Evolutionary conservation across 2,888 invertebrate genomes (phyloP).

Genomic region (Nomada lathburiana): DNA sequence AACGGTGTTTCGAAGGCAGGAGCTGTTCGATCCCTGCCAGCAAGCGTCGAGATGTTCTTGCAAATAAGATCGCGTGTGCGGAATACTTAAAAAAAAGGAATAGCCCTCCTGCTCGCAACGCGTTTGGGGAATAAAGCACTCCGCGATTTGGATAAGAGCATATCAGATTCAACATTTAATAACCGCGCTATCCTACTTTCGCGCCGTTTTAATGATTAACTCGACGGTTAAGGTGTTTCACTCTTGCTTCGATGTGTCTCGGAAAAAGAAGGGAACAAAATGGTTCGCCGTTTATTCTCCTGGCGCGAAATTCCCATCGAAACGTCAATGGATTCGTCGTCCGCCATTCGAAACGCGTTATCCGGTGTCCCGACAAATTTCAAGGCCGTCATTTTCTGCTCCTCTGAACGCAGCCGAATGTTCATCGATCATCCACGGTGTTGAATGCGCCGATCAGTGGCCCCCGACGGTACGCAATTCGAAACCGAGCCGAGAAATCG

Average conservation of each 20-base stretch:
- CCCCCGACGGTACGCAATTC: slow-evolving; percentile 56
- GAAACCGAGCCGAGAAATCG: slow-evolving; percentile 62
- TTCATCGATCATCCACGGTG: slow-evolving; percentile 57
- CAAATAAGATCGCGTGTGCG: neutral
- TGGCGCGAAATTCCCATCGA: neutral
- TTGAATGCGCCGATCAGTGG: slow-evolving; percentile 55
- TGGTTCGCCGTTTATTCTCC: neutral
- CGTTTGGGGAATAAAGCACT: neutral
- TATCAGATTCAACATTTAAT: neutral
- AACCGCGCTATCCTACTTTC: too few species aligned
- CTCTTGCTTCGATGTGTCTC: too few species aligned
- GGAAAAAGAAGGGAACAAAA: neutral
- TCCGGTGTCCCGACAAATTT: slow-evolving; percentile 35
- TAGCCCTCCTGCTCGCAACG: neutral
- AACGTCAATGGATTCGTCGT: slow-evolving; percentile 30
- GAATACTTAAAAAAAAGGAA: neutral
- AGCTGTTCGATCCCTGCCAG: neutral
- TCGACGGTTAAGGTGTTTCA: too few species aligned
- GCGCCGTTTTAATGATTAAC: too few species aligned
- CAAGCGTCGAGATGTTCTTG: neutral
- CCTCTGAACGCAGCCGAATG: slow-evolving; percentile 30
- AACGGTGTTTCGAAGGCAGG: neutral
- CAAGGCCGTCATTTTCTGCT: slow-evolving; percentile 57
- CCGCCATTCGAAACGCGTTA: neutral
- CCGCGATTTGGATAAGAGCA: neutral